Evolutionary conservation across 2,888 invertebrate species (phyloP).

Genomic region (Zhuqinia jingwanae): DNA sequence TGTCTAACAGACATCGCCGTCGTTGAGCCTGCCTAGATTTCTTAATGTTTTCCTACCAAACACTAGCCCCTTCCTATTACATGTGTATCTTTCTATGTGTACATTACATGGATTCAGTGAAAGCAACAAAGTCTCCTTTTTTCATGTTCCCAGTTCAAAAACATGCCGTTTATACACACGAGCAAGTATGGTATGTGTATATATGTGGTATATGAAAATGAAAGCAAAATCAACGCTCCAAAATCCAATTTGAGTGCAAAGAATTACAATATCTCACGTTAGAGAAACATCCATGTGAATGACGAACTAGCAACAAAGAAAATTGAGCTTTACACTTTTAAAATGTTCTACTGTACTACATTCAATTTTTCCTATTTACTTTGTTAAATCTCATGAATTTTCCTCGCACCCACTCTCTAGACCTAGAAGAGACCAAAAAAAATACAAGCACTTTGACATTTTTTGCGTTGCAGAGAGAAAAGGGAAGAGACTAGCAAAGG

Average conservation of each 20-base stretch:
- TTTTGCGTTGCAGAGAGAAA: background rate
- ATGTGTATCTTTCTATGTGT: background rate
- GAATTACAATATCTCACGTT: conserved; percentile 36
- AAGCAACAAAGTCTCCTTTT: background rate
- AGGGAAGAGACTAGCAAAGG: background rate
- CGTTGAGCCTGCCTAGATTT: conserved; percentile 31
- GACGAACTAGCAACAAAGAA: conserved; percentile 4
- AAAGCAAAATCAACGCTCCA: conserved; percentile 24
- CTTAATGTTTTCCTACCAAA: conserved; percentile 4
- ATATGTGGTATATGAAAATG: background rate
- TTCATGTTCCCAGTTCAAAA: conserved; percentile 15
- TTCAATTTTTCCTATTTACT: conserved; percentile 39
- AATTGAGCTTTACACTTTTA: conserved; percentile 51
- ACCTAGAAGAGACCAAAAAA: too few relatives aligned
- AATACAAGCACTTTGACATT: too few relatives aligned
- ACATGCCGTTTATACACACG: conserved; percentile 1
- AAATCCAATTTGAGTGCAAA: conserved; percentile 53
- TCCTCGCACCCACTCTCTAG: background rate
- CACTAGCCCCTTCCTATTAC: background rate
- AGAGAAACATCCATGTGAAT: background rate
- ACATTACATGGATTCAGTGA: too few relatives aligned
- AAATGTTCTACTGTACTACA: conserved; percentile 9
- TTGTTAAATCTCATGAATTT: conserved; percentile 28
- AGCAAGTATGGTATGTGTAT: background rate
- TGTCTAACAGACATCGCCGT: background rate